Evolutionary conservation across 2,113 vertebrate genomes (phyloP), one percentile per base, ranked within the genome.

Genomic region (Paradisaea rubra): DNA sequence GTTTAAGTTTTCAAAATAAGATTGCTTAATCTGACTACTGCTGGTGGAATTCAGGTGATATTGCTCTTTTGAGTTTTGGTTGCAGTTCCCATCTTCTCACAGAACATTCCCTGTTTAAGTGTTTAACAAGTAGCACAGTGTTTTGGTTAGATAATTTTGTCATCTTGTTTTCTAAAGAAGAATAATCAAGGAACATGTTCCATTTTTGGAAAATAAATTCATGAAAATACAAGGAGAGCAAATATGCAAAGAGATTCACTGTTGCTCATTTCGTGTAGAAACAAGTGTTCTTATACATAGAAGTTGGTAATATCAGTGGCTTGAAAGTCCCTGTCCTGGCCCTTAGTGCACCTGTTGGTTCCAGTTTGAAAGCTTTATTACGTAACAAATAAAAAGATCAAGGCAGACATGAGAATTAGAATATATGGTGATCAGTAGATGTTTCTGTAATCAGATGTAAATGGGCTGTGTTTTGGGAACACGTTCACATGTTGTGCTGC

Each of bases 201-300:
- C 0, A 9, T 56, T 95, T 91, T 45, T 91, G 44, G 69, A 72
- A 89, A 65, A 56, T 24, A 41, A 72, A 35, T 37, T 65, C 1
- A 12, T 52, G 49, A 83, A 73, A 86, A 69, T 53, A 45, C 1
- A n/a, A 37, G 17, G n/a, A 53, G 25, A 45, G 3, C 11, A 70
- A 65, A 57, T 80, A 31, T 9, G 14, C 9, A 4, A 25, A 71
- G 53, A 66, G 42, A n/a, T 63, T 49, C 5, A 28, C 6, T 45
- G 10, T 30, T 77, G 25, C 23, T 39, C 6, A 10, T 45, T 86
- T 41, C 0, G 0, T 20, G 4, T 59, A 25, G 10, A 53, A 77
- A 13, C 4, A 44, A 9, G 49, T 31, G 10, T 79, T 85, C 8
- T 82, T 74, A 52, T 28, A 52, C 11, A 31, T 7, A 22, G 28